These are phyloP conservation scores for Lamellibrachia satsuma DNA, from an alignment of 2,888 invertebrate genomes.

Conservation along the genomic window DNA sequence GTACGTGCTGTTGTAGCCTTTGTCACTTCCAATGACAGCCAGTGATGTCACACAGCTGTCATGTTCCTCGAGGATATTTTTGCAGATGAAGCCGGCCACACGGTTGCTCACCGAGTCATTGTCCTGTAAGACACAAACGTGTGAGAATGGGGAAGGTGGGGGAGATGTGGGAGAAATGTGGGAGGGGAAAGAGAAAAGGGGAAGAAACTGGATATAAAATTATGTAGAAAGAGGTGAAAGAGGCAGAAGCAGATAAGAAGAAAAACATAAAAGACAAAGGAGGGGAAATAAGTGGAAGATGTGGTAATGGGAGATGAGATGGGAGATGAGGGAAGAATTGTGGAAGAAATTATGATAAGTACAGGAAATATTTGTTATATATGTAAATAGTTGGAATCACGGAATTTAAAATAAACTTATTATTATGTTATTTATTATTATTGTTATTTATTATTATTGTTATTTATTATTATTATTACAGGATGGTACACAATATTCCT, in stretches of 20 bases:
- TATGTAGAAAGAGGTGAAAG: neutral
- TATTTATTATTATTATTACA: neutral
- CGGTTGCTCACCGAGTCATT: constrained; percentile 64
- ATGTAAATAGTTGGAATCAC: neutral
- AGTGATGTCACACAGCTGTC: constrained; percentile 62
- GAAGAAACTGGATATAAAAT: neutral
- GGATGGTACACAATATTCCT: neutral
- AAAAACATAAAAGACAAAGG: neutral
- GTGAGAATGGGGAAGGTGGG: neutral
- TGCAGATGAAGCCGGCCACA: constrained; percentile 64
- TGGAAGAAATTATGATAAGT: neutral
- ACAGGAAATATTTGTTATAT: neutral
- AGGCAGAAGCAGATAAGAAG: neutral
- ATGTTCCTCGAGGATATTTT: constrained; percentile 62
- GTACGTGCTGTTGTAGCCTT: constrained; percentile 53
- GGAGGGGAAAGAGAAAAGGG: neutral
- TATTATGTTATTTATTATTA: too few relatives aligned
- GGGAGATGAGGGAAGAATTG: neutral
- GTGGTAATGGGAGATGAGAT: neutral
- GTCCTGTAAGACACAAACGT: constrained; percentile 44
- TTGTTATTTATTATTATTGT: too few relatives aligned
- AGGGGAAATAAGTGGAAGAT: neutral
- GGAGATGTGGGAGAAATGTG: constrained; percentile 22
- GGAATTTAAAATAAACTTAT: neutral
- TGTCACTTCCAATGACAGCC: constrained; percentile 56